Conservation (phyloP, 2,888 invertebrate genomes). For the Apantesis nais region DNA sequence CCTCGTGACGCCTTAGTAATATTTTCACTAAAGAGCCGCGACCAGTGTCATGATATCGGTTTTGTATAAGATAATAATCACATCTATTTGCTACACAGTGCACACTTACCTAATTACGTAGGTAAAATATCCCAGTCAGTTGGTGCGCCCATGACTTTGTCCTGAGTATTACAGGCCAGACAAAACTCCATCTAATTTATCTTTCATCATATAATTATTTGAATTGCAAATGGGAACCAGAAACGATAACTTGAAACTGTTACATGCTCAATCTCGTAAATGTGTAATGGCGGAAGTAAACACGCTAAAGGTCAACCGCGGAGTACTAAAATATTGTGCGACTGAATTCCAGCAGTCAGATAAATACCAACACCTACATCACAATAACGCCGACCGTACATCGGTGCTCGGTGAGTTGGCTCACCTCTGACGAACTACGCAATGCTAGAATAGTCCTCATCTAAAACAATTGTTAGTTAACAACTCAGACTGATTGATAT, state of each 20-base stretch:
- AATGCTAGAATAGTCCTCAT: too few relatives aligned
- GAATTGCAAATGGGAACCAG: not conserved
- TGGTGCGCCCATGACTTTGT: not conserved
- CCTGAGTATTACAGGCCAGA: not conserved
- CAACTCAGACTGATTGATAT: conserved; percentile 2
- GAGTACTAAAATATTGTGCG: not conserved
- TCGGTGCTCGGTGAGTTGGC: not conserved
- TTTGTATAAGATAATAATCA: too few relatives aligned
- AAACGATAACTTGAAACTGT: not conserved
- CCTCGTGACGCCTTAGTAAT: too few relatives aligned
- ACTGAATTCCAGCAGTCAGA: not conserved
- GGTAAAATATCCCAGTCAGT: too few relatives aligned
- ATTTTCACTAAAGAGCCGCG: too few relatives aligned
- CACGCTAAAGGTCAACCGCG: not conserved
- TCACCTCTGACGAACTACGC: not conserved
- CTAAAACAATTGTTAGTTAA: not conserved
- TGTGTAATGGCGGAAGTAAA: not conserved
- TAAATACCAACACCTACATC: not conserved
- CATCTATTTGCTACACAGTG: too few relatives aligned
- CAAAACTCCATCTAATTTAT: not conserved
- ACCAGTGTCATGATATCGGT: too few relatives aligned
- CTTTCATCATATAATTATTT: not conserved
- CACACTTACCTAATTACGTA: too few relatives aligned
- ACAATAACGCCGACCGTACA: not conserved
- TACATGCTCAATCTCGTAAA: not conserved